Conservation (phyloP, 2,797 vertebrate species). For the Hemitrygon akajei region DNA sequence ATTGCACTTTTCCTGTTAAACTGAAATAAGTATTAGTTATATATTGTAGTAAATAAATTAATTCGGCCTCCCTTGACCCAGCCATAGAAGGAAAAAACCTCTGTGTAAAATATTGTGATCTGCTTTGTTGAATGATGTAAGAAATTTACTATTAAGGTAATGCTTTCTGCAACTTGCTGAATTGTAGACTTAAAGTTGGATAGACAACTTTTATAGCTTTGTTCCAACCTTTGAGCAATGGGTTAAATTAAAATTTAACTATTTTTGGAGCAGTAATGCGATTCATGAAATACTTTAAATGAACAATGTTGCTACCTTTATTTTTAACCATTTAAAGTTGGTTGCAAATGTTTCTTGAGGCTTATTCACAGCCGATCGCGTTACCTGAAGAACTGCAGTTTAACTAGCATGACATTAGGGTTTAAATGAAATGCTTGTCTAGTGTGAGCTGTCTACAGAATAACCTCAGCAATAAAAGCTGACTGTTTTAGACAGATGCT, state of each 20-base stretch:
- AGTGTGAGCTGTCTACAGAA: too few relatives aligned
- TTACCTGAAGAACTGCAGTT: too few relatives aligned
- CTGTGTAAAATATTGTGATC: background rate
- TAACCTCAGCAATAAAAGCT: background rate
- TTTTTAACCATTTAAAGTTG: slow-evolving; percentile 5
- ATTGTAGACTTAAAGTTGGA: background rate
- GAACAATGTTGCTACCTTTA: background rate
- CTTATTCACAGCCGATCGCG: background rate
- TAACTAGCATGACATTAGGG: background rate
- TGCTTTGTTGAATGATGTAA: background rate
- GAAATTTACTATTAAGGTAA: background rate
- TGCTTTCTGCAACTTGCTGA: background rate
- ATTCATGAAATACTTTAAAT: background rate
- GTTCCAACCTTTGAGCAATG: background rate
- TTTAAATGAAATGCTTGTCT: background rate
- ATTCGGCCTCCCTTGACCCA: too few relatives aligned
- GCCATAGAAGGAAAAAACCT: background rate
- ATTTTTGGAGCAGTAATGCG: background rate
- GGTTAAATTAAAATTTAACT: background rate
- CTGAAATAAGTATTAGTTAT: background rate
- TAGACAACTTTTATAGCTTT: background rate
- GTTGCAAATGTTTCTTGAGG: background rate
- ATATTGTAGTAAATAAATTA: background rate
- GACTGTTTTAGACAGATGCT: background rate
- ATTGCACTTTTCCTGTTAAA: background rate